Conservation (phyloP, 2,888 invertebrate species). For the Dynastes maya region DNA sequence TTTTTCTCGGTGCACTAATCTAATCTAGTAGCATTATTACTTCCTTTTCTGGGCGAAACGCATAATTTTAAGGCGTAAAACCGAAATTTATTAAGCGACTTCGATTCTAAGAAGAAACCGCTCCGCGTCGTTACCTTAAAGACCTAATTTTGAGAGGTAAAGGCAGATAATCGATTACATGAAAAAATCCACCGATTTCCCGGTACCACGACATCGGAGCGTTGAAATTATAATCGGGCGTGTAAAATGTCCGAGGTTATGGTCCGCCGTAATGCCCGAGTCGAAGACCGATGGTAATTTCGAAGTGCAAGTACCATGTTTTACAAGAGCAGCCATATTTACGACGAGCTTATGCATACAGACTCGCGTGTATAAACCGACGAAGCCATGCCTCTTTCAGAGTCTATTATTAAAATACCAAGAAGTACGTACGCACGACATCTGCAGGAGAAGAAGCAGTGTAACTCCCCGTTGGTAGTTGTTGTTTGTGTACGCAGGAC, state of each 20-base stretch:
- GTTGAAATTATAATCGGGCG: constrained; percentile 37
- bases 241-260: constrained; percentile 38
- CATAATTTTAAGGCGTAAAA: too few species aligned
- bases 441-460: constrained; percentile 19
- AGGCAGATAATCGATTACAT: constrained; percentile 34
- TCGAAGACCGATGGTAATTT: constrained; percentile 29
- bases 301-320: background rate
- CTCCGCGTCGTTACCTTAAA: background rate
- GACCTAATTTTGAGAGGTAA: constrained; percentile 25
- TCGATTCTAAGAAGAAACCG: constrained; percentile 16
- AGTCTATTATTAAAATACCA: constrained; percentile 45
- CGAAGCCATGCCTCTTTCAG: constrained; percentile 1
- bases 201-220: constrained; percentile 21
- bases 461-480: background rate
- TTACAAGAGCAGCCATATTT: constrained; percentile 1
- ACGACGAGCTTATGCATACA: background rate
- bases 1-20: too few species aligned
- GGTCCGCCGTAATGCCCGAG: constrained; percentile 17
- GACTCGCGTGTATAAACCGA: background rate
- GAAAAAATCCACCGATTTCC: constrained; percentile 42
- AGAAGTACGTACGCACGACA: constrained; percentile 15
- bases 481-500: background rate
- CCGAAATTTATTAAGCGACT: too few species aligned
- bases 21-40: too few species aligned
- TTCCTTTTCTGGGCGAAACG: too few species aligned